These are phyloP conservation scores for Argya squamiceps DNA, from an alignment of 2,797 vertebrate genomes.

Conservation along the genomic window DNA sequence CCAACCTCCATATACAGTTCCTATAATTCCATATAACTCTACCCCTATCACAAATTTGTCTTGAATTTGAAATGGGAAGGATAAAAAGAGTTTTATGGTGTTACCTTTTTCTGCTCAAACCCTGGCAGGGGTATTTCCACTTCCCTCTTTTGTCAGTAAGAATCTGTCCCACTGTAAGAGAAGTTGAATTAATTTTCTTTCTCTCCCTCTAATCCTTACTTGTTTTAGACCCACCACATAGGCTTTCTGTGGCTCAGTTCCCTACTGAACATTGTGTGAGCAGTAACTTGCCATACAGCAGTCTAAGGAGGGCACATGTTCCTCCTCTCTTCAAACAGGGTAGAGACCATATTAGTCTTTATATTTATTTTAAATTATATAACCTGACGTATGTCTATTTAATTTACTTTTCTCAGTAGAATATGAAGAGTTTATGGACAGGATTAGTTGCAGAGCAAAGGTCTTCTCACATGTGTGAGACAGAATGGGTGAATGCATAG, in stretches of 20 bases:
- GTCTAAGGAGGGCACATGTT: neutral
- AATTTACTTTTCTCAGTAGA: neutral
- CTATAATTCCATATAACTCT: neutral
- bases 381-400: neutral
- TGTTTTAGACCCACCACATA: neutral
- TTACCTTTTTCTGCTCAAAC: neutral
- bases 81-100: neutral
- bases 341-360: neutral
- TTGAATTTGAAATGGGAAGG: neutral
- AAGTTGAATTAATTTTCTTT: neutral
- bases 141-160: neutral
- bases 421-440: neutral
- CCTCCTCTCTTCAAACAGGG: neutral
- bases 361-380: neutral
- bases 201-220: neutral
- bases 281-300: neutral
- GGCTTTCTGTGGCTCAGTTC: neutral
- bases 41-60: neutral
- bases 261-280: neutral
- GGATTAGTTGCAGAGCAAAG: neutral
- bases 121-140: neutral
- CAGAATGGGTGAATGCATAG: neutral
- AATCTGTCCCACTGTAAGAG: neutral
- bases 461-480: neutral
- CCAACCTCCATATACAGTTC: neutral